These are phyloP conservation scores for Pelosia muscerda DNA, from an alignment of 2,888 invertebrate species.

Conservation along the genomic window DNA sequence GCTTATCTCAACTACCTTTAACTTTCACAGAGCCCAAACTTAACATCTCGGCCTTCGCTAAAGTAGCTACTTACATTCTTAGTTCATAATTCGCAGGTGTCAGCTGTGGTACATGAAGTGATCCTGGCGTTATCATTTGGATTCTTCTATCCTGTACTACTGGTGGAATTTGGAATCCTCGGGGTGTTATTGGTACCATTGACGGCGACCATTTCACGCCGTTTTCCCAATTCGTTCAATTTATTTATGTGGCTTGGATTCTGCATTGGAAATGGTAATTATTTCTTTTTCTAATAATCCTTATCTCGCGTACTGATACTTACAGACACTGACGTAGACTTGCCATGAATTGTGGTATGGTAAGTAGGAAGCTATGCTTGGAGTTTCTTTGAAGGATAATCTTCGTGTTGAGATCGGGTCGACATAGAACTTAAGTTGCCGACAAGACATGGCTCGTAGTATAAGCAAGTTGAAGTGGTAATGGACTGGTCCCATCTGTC, in stretches of 20 bases:
- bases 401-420: no score
- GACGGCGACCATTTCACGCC: conserved; percentile 73
- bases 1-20: background rate
- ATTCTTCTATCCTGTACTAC: conserved; percentile 95
- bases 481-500: no score
- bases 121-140: conserved; percentile 92
- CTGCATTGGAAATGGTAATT: conserved; percentile 90
- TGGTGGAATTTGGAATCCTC: conserved; percentile 91
- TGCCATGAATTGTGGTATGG: background rate
- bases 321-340: background rate
- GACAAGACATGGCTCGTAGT: no score
- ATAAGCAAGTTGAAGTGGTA: no score
- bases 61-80: background rate
- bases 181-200: conserved; percentile 88
- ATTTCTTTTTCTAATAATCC: conserved; percentile 15
- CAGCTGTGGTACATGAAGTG: conserved; percentile 96
- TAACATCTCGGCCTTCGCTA: background rate
- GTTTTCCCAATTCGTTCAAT: conserved; percentile 88
- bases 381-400: no score
- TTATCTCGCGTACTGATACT: background rate
- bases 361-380: no score
- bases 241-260: conserved; percentile 94
- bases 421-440: no score
- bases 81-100: conserved; percentile 82
- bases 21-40: background rate